A percentile compares a stretch with the other conserved stretches of the same genome.
phyloP scores from a whole-genome alignment of 1,140 invertebrate genomes.

The Neodiprion pinetum region DNA sequence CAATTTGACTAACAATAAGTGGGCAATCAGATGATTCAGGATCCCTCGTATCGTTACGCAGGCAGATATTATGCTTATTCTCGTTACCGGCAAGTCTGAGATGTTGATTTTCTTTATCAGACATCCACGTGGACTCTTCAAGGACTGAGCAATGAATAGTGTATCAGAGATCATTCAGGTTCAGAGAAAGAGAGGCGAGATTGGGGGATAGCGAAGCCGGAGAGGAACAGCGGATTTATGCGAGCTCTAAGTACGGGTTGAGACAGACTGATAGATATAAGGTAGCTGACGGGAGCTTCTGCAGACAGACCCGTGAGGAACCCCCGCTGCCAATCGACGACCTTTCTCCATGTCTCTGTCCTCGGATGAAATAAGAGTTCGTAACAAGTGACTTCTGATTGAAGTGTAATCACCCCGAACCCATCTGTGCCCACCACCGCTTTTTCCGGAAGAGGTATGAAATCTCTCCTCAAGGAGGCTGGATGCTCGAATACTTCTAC shows the following conservation, averaged over 20 bases:
- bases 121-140: neutral
- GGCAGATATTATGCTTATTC: neutral
- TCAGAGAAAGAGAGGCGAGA: neutral
- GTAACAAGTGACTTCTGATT: constrained; percentile 5
- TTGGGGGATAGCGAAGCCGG: neutral
- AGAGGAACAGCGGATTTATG: neutral
- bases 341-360: neutral
- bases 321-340: neutral
- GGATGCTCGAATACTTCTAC: neutral
- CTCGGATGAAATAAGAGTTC: constrained; percentile 2
- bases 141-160: constrained; percentile 5
- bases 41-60: neutral
- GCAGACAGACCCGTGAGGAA: neutral
- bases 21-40: constrained; percentile 4
- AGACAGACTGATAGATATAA: neutral
- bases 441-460: neutral
- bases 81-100: neutral
- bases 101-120: neutral
- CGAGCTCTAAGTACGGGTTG: constrained; percentile 1
- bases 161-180: neutral
- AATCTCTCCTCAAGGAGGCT: neutral
- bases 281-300: no score
- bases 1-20: constrained; percentile 1
- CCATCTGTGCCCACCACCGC: neutral
- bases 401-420: neutral